These are phyloP conservation scores for Daphoenositta chrysoptera DNA, from an alignment of 2,113 vertebrate genomes.

Conservation along the genomic window DNA sequence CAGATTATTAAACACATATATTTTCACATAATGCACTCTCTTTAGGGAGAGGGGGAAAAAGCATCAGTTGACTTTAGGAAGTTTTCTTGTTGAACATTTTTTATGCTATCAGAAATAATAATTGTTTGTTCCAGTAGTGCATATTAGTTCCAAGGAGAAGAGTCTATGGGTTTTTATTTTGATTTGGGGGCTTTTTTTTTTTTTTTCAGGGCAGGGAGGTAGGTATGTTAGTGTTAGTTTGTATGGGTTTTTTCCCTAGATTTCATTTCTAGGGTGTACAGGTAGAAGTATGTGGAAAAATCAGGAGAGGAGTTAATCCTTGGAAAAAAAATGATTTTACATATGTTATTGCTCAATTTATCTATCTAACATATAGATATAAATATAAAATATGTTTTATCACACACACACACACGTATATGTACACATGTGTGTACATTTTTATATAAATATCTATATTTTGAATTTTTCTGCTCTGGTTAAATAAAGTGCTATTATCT, in stretches of 20 bases:
- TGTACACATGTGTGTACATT: not conserved
- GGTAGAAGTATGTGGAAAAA: not conserved
- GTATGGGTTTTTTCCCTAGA: not conserved
- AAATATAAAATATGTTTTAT: not conserved
- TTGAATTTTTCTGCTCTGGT: not conserved
- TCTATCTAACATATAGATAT: not conserved
- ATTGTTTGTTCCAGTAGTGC: not conserved
- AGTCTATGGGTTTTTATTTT: not conserved
- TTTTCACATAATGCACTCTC: not conserved
- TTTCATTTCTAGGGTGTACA: not conserved
- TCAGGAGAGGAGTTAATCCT: not conserved
- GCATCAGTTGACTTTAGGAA: not conserved
- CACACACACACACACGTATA: not conserved
- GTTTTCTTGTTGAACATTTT: not conserved
- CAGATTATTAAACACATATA: not conserved
- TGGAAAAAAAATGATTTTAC: not conserved
- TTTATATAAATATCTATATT: not conserved
- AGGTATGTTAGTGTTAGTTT: not conserved
- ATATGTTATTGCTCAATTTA: not conserved
- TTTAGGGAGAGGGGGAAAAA: rapidly evolving
- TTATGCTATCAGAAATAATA: not conserved
- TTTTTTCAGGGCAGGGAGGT: rapidly evolving
- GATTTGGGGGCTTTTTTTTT: not conserved
- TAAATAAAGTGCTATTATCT: not conserved
- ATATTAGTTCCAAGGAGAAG: not conserved